These are phyloP conservation scores for Liasis olivaceus DNA, from an alignment of 2,797 vertebrate genomes.

Conservation along the genomic window DNA sequence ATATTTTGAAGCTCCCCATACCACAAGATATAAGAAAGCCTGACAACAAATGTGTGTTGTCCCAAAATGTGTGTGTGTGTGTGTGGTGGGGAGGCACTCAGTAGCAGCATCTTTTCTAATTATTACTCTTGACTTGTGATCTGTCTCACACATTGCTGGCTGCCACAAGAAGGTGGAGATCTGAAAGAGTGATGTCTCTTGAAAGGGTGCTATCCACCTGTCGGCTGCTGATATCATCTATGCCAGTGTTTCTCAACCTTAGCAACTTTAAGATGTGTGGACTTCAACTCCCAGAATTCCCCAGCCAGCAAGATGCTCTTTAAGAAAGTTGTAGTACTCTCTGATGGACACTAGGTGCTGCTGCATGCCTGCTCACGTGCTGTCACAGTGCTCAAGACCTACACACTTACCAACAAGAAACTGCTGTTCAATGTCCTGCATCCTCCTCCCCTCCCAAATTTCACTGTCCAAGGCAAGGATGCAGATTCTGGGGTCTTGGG, in stretches of 20 bases:
- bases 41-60: background rate
- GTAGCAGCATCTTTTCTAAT: conserved; percentile 62
- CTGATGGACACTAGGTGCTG: conserved; percentile 69
- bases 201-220: conserved; percentile 21
- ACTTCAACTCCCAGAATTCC: too few species aligned
- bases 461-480: conserved; percentile 16
- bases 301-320: background rate
- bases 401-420: conserved; percentile 27
- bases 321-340: conserved; percentile 55
- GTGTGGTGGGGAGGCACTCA: conserved; percentile 33
- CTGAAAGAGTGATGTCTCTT: conserved; percentile 66
- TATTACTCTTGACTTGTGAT: conserved; percentile 50
- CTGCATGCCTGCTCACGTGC: conserved; percentile 60
- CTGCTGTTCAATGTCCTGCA: background rate
- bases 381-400: conserved; percentile 19
- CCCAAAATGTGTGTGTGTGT: too few species aligned
- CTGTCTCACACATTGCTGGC: conserved; percentile 62
- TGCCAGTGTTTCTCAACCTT: background rate
- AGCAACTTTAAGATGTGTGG: too few species aligned
- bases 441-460: background rate
- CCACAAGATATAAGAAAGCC: conserved; percentile 14
- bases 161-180: conserved; percentile 65
- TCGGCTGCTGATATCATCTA: conserved; percentile 52
- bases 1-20: conserved; percentile 57
- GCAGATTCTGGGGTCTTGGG: background rate